A percentile compares a stretch with the other conserved stretches of the same genome.
Conservation (phyloP, 2,113 vertebrate genomes). For the Phylloscopus whistleri region DNA sequence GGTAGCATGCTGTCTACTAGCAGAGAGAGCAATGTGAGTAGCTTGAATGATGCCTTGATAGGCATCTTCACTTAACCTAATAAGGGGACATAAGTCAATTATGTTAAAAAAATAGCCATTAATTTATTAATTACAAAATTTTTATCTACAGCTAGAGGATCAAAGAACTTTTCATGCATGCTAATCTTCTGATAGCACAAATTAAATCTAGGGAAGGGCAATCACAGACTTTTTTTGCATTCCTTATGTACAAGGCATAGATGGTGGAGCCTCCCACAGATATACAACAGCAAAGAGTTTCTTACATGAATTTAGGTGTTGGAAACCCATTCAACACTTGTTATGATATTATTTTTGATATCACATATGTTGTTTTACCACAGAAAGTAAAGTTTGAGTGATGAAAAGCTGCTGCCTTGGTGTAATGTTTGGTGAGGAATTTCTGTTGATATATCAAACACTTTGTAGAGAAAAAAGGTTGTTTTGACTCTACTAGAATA, state of each 20-base stretch:
- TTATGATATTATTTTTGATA: background rate
- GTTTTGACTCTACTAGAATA: background rate
- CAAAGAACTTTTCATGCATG: background rate
- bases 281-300: background rate
- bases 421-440: background rate
- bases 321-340: background rate
- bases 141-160: background rate
- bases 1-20: background rate
- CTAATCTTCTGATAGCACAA: background rate
- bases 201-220: background rate
- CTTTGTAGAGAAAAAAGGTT: background rate
- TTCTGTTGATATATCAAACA: background rate
- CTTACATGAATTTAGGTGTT: background rate
- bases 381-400: background rate
- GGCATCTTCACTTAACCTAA: background rate
- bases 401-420: background rate
- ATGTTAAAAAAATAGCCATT: background rate
- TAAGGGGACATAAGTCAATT: background rate
- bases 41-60: background rate
- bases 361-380: background rate
- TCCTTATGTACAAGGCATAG: background rate
- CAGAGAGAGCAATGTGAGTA: background rate
- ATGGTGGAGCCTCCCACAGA: background rate
- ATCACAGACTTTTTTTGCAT: background rate
- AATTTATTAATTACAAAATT: background rate